Base-by-base conservation (phyloP, 2,113 vertebrate genomes). In the Hippocampus barbouri region DNA sequence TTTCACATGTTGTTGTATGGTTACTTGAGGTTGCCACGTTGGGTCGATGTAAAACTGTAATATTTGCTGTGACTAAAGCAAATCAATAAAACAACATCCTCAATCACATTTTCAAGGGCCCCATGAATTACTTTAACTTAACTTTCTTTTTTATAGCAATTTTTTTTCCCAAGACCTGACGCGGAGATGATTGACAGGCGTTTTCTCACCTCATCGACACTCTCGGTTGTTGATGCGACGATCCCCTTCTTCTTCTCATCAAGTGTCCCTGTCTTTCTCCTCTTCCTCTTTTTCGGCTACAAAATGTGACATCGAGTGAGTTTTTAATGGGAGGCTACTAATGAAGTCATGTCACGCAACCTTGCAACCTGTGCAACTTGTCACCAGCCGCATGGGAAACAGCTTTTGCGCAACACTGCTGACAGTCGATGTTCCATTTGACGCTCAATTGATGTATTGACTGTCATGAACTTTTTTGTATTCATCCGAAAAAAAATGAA, bases 131-230 rank as follows among this genome's bases (percentile, higher is more conserved):
- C n/a, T 30, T 15, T 27, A 62, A 61, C 14, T 72, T 78, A 53
- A 61, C 10, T 66, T 78, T 74, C 68, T 49, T 34, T 54, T 38
- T 38, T 49, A 60, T 47, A 5, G 12, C 41, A 66, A 27, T 15
- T 23, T 70, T 71, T 61, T 66, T 54, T 62, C 18, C 34, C 14
- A 0, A 66, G 69, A 69, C 65, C 15, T 66, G 72, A 62, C 21
- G 71, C 68, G 41, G 43, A 30, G 69, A 74, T 80, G 81, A 84
- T 79, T 85, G 83, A 87, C 77, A 61, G 73, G 2, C 3, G 65
- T 83, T 82, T 82, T 85, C 81, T 87, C 85, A 82, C 80, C 76
- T 85, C 77, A 88, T 88, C 76, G 62, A 86, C 81, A 87, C 80
- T 75, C 66, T 67, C 23, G 30, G 83, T 38, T 76, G 80, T 83